Evolutionary conservation across 2,113 vertebrate species (phyloP).

Genomic region (Pongo abelii): DNA sequence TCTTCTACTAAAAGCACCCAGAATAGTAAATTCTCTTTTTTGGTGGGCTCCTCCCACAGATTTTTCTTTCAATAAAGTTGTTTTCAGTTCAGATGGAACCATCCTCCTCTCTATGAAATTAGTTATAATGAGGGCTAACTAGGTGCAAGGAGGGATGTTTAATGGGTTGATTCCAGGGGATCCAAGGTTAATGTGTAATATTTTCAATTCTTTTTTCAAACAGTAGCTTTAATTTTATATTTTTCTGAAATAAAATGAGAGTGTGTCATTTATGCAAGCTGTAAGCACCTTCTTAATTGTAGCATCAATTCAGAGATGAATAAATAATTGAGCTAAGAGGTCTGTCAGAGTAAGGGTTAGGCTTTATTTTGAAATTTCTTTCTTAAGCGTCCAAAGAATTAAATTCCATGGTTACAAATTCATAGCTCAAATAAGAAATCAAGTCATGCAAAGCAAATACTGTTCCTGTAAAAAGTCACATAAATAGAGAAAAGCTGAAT

Average conservation of each 20-base stretch:
- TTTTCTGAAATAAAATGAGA: slow-evolving; percentile 19
- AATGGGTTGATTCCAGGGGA: background rate
- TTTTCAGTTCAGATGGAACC: background rate
- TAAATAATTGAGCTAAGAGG: slow-evolving; percentile 16
- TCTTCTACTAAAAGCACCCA: background rate
- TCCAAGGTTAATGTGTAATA: background rate
- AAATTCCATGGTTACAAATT: slow-evolving; percentile 25
- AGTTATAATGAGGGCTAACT: background rate
- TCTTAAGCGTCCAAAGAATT: slow-evolving; percentile 21
- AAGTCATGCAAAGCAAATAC: slow-evolving; percentile 41
- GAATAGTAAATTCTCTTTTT: background rate
- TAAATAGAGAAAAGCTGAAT: slow-evolving; percentile 50
- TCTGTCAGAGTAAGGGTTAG: background rate
- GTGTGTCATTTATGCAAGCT: background rate
- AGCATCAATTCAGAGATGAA: slow-evolving; percentile 21
- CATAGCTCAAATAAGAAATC: slow-evolving; percentile 44
- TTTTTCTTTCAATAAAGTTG: background rate
- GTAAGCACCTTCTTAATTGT: background rate
- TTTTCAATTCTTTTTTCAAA: background rate
- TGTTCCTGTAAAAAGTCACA: slow-evolving; percentile 21
- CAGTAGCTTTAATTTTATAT: background rate
- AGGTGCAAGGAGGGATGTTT: background rate
- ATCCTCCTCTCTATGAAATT: background rate
- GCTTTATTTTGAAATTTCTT: background rate
- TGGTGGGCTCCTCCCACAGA: background rate